Base-by-base conservation (phyloP, 1,140 invertebrate species). In the Elymnias hypermnestra region DNA sequence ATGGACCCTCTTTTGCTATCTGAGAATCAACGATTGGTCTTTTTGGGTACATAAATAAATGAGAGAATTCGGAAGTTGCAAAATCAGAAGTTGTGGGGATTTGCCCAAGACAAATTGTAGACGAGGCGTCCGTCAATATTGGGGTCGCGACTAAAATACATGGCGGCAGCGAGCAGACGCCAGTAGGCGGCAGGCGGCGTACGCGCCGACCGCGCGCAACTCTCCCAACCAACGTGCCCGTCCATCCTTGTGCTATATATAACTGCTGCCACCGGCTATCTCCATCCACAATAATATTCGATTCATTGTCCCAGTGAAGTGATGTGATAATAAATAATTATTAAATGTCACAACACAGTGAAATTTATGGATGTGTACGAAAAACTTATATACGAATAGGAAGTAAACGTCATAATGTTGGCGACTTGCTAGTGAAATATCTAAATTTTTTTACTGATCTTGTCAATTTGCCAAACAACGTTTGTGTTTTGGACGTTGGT, bases 91-190 rank as follows among this genome's bases (percentile, higher is more conserved):
- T 61, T 76, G 70, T 78, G 77, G 72, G 73, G 70, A 79, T 57
- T 77, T 57, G 66, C 65, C 49, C 53, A 77, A 83, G 77, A 84
- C 76, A 81, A 75, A 84, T 84, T 65, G 78, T 79, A 75, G 71
- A 81, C 74, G 63, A 73, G 72, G 66, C 77, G 74, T 47, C 69
- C 69, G 71, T 53, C 71, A 53, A 70, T 73, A 82, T 79, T 77
- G 78, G 70, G 81, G 78, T 78, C 76, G 78, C 62, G 74, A 77
- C 76, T 50, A 79, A 83, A 84, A 83, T 84, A 83, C 71, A 79
- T 75, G 63, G 59, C 67, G 72, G 62, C 58, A 57, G 50, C 57
- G 51, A 51, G 56, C 61, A 63, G 58, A 59, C 72, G 67, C 57
- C 78, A 81, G 74, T 81, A 78, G 75, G 73, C 69, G 74, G 62